These are phyloP conservation scores for Nibea albiflora DNA, from an alignment of 2,113 vertebrate species.

Conservation along the genomic window DNA sequence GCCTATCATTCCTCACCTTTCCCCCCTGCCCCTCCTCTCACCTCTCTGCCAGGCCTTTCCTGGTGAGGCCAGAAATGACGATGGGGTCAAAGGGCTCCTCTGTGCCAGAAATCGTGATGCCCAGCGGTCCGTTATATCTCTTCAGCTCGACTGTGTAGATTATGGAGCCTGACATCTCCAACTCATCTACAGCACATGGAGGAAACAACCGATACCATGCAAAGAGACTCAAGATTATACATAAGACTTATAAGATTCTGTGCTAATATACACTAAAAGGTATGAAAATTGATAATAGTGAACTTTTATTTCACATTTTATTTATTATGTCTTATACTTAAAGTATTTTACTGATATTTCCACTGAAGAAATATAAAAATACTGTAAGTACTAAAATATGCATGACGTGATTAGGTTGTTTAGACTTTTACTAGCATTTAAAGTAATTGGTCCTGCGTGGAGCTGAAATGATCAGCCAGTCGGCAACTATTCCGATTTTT, in stretches of 20 bases:
- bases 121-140: constrained; percentile 93
- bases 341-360: too few species aligned
- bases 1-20: background rate
- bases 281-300: background rate
- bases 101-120: constrained; percentile 97
- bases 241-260: background rate
- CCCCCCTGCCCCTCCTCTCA: constrained; percentile 71
- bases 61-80: constrained; percentile 95
- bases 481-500: too few species aligned
- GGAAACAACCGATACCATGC: background rate
- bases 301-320: background rate
- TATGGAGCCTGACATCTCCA: constrained; percentile 94
- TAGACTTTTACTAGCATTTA: too few species aligned
- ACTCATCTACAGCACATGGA: constrained; percentile 88
- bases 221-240: background rate
- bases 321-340: background rate
- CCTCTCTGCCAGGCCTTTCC: constrained; percentile 96
- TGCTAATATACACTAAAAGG: background rate
- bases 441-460: too few species aligned
- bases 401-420: background rate
- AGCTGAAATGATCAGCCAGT: too few species aligned
- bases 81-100: constrained; percentile 99
- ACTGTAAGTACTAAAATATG: too few species aligned
- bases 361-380: too few species aligned
- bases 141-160: constrained; percentile 98